phyloP scores from a whole-genome alignment of 2,797 vertebrate genomes.

The Simalia tracyae region DNA sequence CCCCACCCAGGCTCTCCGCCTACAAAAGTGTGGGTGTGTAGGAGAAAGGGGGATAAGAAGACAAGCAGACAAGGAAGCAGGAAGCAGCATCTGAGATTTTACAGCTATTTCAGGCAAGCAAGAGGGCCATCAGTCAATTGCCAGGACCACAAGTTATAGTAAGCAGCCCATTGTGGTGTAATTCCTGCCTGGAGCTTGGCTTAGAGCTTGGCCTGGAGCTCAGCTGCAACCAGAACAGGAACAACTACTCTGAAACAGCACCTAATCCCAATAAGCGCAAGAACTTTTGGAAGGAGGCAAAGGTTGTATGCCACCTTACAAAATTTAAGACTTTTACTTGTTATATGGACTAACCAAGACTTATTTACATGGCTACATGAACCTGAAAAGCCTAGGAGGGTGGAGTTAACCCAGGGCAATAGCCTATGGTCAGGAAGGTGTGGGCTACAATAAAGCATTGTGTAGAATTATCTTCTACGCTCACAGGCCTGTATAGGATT shows the following conservation, averaged over 20 bases:
- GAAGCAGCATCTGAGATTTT: background rate
- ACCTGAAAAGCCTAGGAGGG: background rate
- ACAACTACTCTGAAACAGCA: background rate
- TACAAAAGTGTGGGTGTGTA: background rate
- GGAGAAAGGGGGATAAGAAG: background rate
- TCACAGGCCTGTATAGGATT: background rate
- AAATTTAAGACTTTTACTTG: background rate
- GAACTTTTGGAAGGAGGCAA: background rate
- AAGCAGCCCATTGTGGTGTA: background rate
- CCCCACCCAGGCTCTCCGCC: background rate
- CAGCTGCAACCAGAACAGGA: background rate
- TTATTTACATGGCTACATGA: background rate
- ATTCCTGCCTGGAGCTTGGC: background rate
- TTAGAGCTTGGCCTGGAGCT: background rate
- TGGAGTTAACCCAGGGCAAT: background rate
- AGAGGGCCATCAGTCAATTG: background rate
- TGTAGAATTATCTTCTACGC: background rate
- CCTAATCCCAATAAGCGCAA: background rate
- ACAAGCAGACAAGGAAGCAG: background rate
- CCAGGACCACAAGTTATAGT: background rate
- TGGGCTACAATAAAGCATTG: background rate
- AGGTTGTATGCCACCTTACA: background rate
- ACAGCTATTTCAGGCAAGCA: background rate
- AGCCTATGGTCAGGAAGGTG: background rate
- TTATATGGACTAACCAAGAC: background rate